Evolutionary conservation across 2,888 invertebrate species (phyloP).

Genomic region (Habroteleia sp.): DNA sequence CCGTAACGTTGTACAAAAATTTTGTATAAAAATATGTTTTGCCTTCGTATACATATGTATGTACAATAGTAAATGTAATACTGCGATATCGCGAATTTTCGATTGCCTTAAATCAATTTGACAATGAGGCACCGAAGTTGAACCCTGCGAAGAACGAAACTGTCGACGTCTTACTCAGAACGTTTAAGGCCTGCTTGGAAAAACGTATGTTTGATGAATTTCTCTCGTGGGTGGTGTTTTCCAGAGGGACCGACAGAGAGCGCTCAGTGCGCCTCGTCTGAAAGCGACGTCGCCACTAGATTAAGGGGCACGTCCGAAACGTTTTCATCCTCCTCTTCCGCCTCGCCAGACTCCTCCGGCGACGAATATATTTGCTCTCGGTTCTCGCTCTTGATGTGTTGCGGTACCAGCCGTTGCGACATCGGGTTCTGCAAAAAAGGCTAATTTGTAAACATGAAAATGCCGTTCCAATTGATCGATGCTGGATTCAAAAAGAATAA

Average conservation of each 20-base stretch:
- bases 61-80: conserved; percentile 76
- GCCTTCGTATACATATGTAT: conserved; percentile 74
- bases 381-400: conserved; percentile 76
- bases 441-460: too few species aligned
- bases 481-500: too few species aligned
- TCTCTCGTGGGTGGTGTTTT: conserved; percentile 12
- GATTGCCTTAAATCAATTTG: conserved; percentile 8
- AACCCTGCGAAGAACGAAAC: conserved; percentile 2
- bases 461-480: too few species aligned
- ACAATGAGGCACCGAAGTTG: conserved; percentile 39
- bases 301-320: conserved; percentile 86
- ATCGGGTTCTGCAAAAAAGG: conserved; percentile 53
- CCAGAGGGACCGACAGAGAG: neutral
- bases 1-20: conserved; percentile 77
- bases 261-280: conserved; percentile 84
- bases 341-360: conserved; percentile 71
- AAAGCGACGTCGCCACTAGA: conserved; percentile 86
- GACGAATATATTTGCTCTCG: conserved; percentile 74
- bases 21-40: conserved; percentile 80
- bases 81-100: conserved; percentile 76
- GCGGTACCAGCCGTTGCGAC: conserved; percentile 54
- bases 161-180: neutral
- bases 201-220: conserved; percentile 6
- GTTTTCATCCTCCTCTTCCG: conserved; percentile 82
- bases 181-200: conserved; percentile 59